Evolutionary conservation across 2,797 vertebrate genomes (phyloP).

Genomic region (Rhabdomys pumilio): DNA sequence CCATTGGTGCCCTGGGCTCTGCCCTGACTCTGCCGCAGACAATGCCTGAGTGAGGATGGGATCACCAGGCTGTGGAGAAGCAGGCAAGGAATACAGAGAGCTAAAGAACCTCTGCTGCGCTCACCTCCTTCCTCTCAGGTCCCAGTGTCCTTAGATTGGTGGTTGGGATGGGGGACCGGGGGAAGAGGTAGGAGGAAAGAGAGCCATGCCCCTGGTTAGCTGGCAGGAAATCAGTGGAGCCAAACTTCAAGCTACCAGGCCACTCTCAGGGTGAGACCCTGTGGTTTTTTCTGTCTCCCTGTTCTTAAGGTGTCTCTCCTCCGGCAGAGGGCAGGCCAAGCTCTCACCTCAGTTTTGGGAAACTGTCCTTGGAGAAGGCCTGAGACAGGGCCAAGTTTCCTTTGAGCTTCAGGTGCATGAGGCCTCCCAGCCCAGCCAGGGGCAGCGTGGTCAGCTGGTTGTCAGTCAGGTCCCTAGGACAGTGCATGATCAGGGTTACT

Average conservation of each 20-base stretch:
- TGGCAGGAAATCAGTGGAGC: not conserved
- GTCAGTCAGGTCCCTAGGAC: constrained; percentile 93
- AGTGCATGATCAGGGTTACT: constrained; percentile 62
- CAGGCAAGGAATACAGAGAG: not conserved
- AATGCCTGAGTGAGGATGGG: constrained; percentile 16
- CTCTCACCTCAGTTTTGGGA: constrained; percentile 95
- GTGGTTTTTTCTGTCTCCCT: not conserved
- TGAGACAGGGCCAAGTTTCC: constrained; percentile 94
- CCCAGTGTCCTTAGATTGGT: not conserved
- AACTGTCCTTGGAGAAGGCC: constrained; percentile 94
- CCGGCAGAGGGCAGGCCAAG: not conserved
- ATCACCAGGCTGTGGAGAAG: not conserved
- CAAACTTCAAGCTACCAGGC: not conserved
- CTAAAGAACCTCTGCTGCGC: not conserved
- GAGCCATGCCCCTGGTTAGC: not conserved
- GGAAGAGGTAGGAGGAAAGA: not conserved
- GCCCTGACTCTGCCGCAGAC: constrained; percentile 58
- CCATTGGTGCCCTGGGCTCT: constrained; percentile 80
- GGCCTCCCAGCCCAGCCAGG: constrained; percentile 92
- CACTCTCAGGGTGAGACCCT: not conserved
- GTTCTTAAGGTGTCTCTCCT: not conserved
- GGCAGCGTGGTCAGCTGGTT: constrained; percentile 93
- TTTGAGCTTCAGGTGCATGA: constrained; percentile 96
- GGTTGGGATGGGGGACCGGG: not conserved
- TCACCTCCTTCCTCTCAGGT: not conserved